Evolutionary conservation across 2,888 invertebrate species (phyloP).

Genomic region (Perithous albicinctus): DNA sequence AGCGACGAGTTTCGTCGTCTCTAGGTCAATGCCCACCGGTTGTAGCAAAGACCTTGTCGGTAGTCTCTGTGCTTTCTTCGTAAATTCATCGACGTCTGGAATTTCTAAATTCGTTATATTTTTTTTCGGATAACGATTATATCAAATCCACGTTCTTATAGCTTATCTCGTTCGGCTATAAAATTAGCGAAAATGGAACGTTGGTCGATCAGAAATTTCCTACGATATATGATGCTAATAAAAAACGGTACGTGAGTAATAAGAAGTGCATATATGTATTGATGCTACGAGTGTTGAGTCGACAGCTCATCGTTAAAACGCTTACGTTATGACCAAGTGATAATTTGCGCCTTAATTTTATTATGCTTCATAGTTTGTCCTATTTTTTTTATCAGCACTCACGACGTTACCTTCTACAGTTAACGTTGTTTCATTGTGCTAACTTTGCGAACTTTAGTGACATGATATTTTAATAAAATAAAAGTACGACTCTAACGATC

Average conservation of each 20-base stretch:
- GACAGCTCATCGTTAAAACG: slow-evolving; percentile 42
- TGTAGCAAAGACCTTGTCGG: background rate
- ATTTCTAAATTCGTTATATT: background rate
- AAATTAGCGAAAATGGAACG: background rate
- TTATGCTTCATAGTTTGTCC: background rate
- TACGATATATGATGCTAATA: background rate
- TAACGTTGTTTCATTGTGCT: too few species aligned
- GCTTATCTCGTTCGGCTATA: slow-evolving; percentile 21
- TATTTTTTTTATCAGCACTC: slow-evolving; percentile 4
- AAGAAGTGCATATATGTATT: background rate
- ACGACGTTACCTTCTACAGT: too few species aligned
- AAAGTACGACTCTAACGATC: too few species aligned
- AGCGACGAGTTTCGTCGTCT: background rate
- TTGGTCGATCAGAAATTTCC: background rate
- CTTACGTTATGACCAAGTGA: slow-evolving; percentile 21
- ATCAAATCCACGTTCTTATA: background rate
- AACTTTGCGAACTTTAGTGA: too few species aligned
- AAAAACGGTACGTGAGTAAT: background rate
- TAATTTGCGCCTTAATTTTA: slow-evolving; percentile 30
- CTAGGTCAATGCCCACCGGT: background rate
- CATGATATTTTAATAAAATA: too few species aligned
- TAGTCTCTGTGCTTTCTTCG: background rate
- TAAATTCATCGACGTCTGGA: background rate
- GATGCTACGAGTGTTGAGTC: slow-evolving; percentile 3
- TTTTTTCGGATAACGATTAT: background rate